Conservation (phyloP, 2,797 vertebrate genomes). For the Crypturellus tataupa region DNA sequence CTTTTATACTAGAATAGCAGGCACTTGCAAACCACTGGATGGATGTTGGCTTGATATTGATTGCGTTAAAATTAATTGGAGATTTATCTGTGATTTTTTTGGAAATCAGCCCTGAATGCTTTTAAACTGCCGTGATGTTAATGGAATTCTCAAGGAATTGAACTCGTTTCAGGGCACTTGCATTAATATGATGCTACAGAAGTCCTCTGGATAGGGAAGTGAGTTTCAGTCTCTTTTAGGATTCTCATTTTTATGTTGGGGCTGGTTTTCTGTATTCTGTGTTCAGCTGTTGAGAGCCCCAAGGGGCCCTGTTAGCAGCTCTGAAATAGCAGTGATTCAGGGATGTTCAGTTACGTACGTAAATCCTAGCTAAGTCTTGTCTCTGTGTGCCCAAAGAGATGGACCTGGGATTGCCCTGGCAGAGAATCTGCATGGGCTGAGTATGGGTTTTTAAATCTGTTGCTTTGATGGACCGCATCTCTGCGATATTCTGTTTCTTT, state of each 20-base stretch:
- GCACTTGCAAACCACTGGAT: neutral
- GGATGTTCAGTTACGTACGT: neutral
- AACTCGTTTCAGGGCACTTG: neutral
- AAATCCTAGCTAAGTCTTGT: neutral
- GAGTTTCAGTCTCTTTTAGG: neutral
- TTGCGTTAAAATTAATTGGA: neutral
- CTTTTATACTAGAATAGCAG: neutral
- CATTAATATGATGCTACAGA: accelerated
- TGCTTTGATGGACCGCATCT: neutral
- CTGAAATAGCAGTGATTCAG: neutral
- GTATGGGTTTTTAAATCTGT: neutral
- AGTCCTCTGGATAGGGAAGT: neutral
- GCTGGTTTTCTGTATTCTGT: neutral
- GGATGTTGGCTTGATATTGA: neutral
- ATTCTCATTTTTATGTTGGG: neutral
- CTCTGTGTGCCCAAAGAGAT: neutral
- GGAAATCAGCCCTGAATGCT: neutral
- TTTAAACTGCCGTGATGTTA: neutral
- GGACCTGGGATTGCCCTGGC: neutral
- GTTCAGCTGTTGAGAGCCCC: neutral
- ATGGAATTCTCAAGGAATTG: neutral
- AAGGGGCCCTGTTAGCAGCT: neutral
- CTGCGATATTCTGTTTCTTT: neutral
- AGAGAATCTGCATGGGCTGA: neutral
- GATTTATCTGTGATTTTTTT: neutral